phyloP scores from a whole-genome alignment of 1,140 invertebrate genomes.

The Hylaeus volcanicus region DNA sequence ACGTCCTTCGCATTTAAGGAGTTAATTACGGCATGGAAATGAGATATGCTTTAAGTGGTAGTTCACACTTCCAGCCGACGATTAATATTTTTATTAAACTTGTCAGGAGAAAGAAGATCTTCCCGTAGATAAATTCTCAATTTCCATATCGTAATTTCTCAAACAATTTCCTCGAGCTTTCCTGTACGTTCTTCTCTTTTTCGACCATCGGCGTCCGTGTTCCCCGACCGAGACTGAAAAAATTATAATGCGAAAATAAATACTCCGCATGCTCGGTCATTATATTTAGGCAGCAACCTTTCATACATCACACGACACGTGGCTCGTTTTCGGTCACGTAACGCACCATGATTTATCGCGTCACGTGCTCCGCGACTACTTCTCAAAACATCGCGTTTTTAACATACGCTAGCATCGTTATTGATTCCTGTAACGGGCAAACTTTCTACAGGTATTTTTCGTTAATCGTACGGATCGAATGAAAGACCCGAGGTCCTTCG shows the following conservation, averaged over 20 bases:
- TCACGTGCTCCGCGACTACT: not conserved
- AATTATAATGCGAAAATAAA: not conserved
- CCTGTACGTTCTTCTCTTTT: not conserved
- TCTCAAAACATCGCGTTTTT: not conserved
- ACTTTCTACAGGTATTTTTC: not conserved
- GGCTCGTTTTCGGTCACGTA: slow-evolving; percentile 1
- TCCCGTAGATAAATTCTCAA: not conserved
- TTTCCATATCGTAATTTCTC: not conserved
- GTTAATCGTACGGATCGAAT: not conserved
- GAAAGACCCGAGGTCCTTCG: too few relatives aligned
- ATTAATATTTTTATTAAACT: not conserved
- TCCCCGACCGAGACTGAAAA: not conserved
- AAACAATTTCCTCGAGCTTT: not conserved
- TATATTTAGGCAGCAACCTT: not conserved
- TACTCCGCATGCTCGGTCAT: not conserved
- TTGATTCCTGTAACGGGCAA: not conserved
- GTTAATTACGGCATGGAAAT: slow-evolving; percentile 1
- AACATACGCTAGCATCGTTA: not conserved
- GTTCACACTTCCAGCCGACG: not conserved
- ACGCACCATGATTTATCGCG: not conserved
- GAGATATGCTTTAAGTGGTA: not conserved
- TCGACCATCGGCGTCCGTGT: too few relatives aligned
- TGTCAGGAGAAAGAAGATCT: not conserved
- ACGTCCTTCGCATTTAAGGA: not conserved
- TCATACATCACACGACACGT: slow-evolving; percentile 4